A percentile compares a stretch with the other conserved stretches of the same genome.
Conservation (phyloP, 2,113 vertebrate species). For the Cyrtonyx montezumae region DNA sequence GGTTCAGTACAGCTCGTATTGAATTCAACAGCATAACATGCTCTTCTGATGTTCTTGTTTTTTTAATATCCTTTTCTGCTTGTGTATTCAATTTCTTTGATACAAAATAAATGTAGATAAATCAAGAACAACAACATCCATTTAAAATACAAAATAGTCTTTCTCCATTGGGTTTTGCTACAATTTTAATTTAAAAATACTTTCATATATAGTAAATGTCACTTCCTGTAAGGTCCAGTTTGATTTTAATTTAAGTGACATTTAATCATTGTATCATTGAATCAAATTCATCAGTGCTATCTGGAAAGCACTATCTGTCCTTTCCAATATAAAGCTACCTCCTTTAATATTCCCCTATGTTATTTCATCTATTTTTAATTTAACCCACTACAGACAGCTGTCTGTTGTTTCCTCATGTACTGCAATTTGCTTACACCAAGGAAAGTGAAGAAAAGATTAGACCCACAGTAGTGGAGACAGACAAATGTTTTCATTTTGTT, state of each 20-base stretch:
- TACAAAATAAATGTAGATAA: neutral
- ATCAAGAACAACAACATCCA: neutral
- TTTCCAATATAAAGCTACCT: conserved; percentile 8
- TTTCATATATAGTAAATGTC: neutral
- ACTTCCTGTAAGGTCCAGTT: conserved; percentile 17
- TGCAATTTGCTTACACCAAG: neutral
- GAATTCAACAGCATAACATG: neutral
- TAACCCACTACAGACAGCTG: neutral
- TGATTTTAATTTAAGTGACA: conserved; percentile 39
- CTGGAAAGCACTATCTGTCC: conserved; percentile 5
- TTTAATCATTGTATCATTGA: conserved; percentile 6
- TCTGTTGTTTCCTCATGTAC: neutral
- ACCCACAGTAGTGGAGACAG: neutral
- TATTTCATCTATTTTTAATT: conserved; percentile 53
- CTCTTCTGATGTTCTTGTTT: rapidly evolving
- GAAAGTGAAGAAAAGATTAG: conserved; percentile 2
- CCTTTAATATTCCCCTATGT: neutral
- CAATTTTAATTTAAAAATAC: neutral
- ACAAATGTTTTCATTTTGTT: neutral
- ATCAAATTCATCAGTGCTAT: neutral
- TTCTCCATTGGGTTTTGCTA: neutral
- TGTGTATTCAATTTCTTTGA: neutral
- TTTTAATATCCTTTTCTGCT: neutral
- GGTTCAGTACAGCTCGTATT: neutral
- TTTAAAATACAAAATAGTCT: neutral